phyloP scores from a whole-genome alignment of 2,888 invertebrate genomes.

The Hypena proboscidalis region DNA sequence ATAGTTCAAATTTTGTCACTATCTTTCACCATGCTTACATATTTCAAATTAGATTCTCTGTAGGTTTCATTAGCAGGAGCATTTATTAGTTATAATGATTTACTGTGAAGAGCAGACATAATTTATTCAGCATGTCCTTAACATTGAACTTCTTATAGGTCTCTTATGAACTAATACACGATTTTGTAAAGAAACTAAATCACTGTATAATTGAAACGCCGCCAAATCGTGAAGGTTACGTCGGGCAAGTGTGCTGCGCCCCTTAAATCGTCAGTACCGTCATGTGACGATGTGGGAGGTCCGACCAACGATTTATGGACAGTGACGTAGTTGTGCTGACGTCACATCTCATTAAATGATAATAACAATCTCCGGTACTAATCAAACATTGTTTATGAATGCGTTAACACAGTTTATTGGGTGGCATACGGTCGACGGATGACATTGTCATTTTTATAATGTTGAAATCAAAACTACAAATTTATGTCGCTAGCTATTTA shows the following conservation, averaged over 20 bases:
- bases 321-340: constrained; percentile 35
- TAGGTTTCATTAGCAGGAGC: no score
- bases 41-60: no score
- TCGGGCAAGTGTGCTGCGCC: constrained; percentile 39
- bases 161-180: constrained; percentile 18
- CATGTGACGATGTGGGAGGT: constrained; percentile 74
- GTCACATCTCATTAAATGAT: constrained; percentile 32
- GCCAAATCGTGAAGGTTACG: constrained; percentile 20
- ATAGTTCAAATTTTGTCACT: no score
- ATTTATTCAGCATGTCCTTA: constrained; percentile 10
- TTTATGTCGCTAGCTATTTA: no score
- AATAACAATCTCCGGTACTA: constrained; percentile 13
- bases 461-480: not conserved
- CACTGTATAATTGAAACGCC: constrained; percentile 24
- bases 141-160: constrained; percentile 4
- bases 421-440: constrained; percentile 9
- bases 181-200: constrained; percentile 34
- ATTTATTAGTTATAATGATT: no score
- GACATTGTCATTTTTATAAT: constrained; percentile 7
- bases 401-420: constrained; percentile 4
- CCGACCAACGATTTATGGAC: constrained; percentile 32
- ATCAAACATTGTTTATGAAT: not conserved
- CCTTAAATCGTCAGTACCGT: constrained; percentile 47
- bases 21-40: no score
- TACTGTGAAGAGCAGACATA: not conserved